A percentile compares a stretch with the other conserved stretches of the same genome.
Conservation (phyloP, 2,888 invertebrate genomes). For the Aphodius sticticus region DNA sequence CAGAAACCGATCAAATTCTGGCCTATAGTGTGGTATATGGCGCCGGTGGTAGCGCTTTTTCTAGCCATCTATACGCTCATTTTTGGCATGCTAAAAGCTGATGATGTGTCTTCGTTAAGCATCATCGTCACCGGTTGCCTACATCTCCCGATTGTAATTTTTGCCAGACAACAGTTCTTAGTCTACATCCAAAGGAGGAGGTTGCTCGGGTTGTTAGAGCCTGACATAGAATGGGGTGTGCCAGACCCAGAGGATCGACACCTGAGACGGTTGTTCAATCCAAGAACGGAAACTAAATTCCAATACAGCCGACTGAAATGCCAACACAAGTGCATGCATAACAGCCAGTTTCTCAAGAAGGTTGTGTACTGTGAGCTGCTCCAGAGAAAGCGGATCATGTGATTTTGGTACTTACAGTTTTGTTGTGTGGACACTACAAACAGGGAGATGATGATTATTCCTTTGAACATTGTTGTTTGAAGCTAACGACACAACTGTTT, state of each 20-base stretch:
- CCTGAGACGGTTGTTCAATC: conserved; percentile 38
- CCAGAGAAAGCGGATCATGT: not conserved
- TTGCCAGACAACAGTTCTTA: conserved; percentile 8
- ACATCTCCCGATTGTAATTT: conserved; percentile 16
- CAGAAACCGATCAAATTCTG: conserved; percentile 41
- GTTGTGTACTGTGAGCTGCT: not conserved
- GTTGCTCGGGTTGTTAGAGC: conserved; percentile 39
- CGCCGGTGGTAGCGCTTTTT: conserved; percentile 31
- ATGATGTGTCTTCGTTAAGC: not conserved
- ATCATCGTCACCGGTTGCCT: not conserved
- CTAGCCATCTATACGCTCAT: conserved; percentile 9
- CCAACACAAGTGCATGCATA: conserved; percentile 37
- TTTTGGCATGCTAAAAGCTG: not conserved
- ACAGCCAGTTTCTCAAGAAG: conserved; percentile 6
- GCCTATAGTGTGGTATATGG: conserved; percentile 40
- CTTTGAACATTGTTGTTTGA: not conserved
- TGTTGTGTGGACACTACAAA: not conserved
- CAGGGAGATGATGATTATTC: not conserved
- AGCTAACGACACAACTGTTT: not conserved
- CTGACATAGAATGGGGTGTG: conserved; percentile 41
- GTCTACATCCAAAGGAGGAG: conserved; percentile 29
- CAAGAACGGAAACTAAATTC: conserved; percentile 40
- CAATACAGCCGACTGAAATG: conserved; percentile 37
- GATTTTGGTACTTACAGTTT: not conserved
- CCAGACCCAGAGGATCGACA: conserved; percentile 38